Percentiles rank a stretch among this genome's conserved stretches.
These are phyloP conservation scores for Lepidurus packardi DNA, from an alignment of 1,140 invertebrate genomes.

Conservation along the genomic window DNA sequence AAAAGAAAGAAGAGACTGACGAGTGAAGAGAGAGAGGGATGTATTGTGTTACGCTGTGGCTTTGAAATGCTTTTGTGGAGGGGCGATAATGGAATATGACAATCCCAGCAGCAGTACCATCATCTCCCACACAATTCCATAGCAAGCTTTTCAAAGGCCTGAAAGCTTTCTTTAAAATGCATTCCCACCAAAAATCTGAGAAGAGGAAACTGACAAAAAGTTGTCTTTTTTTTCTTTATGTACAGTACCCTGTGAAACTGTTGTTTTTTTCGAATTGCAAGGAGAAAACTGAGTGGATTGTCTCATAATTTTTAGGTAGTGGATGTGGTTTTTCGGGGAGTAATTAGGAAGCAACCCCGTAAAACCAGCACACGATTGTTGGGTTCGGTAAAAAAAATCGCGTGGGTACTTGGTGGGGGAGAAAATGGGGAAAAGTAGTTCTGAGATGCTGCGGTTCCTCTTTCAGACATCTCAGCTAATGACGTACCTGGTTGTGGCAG, in stretches of 20 bases:
- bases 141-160: conserved; percentile 9
- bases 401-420: no score
- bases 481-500: not conserved
- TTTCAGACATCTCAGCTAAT: conserved; percentile 6
- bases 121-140: conserved; percentile 10
- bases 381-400: not conserved
- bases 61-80: conserved; percentile 15
- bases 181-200: not conserved
- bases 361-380: not conserved
- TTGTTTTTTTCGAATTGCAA: no score
- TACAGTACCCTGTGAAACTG: no score
- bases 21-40: not conserved
- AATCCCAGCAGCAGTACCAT: conserved; percentile 21
- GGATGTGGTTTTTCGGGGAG: no score
- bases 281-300: no score
- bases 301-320: no score
- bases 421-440: not conserved
- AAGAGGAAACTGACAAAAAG: not conserved
- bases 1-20: conserved; percentile 19
- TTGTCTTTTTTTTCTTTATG: not conserved
- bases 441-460: not conserved
- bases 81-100: conserved; percentile 21
- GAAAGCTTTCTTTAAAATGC: conserved; percentile 16
- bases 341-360: no score
- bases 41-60: conserved; percentile 21